Evolutionary conservation across 2,888 invertebrate genomes (phyloP).

Genomic region (Raillietiella orientalis): DNA sequence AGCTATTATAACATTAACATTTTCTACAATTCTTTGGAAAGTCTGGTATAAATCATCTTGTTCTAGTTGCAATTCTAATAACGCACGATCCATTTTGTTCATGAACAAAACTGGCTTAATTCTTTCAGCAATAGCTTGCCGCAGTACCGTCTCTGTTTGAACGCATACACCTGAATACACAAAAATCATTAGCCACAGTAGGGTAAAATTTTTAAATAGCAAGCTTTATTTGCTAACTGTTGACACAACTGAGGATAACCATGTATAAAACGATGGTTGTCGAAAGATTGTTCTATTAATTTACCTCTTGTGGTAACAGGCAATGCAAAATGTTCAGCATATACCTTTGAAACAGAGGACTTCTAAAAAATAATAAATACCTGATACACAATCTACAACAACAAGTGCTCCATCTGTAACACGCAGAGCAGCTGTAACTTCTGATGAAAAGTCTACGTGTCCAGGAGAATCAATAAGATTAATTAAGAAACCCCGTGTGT

Average conservation of each 20-base stretch:
- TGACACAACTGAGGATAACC: too few species aligned
- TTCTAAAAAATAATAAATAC: conserved; percentile 25
- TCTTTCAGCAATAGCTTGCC: conserved; percentile 97
- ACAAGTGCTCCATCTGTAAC: conserved; percentile 99
- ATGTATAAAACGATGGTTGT: too few species aligned
- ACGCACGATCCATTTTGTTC: conserved; percentile 99
- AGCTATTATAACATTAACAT: conserved; percentile 97
- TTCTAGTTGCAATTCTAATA: conserved; percentile 82
- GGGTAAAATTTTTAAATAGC: not conserved
- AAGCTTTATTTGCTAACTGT: too few species aligned
- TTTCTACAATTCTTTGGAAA: conserved; percentile 73
- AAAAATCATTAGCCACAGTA: conserved; percentile 1
- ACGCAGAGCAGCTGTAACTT: conserved; percentile 97
- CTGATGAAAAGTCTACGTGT: conserved; percentile 99
- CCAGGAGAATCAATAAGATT: conserved; percentile 99
- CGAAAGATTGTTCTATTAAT: too few species aligned
- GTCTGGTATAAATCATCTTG: conserved; percentile 50
- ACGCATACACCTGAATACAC: conserved; percentile 67
- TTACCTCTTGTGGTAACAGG: too few species aligned
- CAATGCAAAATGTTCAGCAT: too few species aligned
- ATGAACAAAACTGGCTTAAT: conserved; percentile 99
- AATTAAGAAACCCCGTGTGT: conserved; percentile 85
- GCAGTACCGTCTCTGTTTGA: conserved; percentile 96
- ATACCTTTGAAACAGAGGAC: too few species aligned
- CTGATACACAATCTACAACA: conserved; percentile 97